Evolutionary conservation across 2,888 invertebrate genomes (phyloP), one percentile per base, ranked within the genome.

Genomic region (Nephrotoma guestfalica): DNA sequence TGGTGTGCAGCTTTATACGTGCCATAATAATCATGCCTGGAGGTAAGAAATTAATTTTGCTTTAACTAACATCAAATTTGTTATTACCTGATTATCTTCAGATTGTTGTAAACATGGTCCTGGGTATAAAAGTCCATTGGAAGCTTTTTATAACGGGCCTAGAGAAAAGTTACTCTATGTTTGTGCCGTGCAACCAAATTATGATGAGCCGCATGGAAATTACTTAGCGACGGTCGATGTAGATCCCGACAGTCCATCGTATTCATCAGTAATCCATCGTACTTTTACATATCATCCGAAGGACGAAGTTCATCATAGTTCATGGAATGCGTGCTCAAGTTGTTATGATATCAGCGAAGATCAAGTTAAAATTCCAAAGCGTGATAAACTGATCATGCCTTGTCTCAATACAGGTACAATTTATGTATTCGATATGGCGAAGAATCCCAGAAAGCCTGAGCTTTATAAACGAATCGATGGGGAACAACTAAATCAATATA

Each of bases 281-380:
- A 93, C 97, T 0, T 94, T 94, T 89, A 96, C 98, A 89, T 95
- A 95, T 7, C 91, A 95, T 88, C 91, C 93, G 4, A 95, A 95
- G 0, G 97, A 99, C 89, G 99, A 99, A 90, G 92, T 99, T 0
- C 99, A 99, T 90, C 99, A 99, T 90, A 95, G 96, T 83, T 99
- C 99, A 0, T 99, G 99, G 99, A 99, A 99, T 90, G 95, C 97
- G 0, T 99, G 99, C 91, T 97, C 98, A 88, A 98, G 98, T 91
- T 99, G 98, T 90, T 94, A 96, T 90, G 92, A 92, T 88, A 83
- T 90, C 9, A 90, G 91, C 71, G 90, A 86, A 51, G 89, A 91
- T 87, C 91, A 92, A 86, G 91, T 89, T 18, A 87, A 87, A 0
- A 90, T 92, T 0, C 92, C 94, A 5, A 93, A 93, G 87, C 93